Base-by-base conservation (phyloP, 2,888 invertebrate genomes). In the Scelioninae gen. 2 region DNA sequence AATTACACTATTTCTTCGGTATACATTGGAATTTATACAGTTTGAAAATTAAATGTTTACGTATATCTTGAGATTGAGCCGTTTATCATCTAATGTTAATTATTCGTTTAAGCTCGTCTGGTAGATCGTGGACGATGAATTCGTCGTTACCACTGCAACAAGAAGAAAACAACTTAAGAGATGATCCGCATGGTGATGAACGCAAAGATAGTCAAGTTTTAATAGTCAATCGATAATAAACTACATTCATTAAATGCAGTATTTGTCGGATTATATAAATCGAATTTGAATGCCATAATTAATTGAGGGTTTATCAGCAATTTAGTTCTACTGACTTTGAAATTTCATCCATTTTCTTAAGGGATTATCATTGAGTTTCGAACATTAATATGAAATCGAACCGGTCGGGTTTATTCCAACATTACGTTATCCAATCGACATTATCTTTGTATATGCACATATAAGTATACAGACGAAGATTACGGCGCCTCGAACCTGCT, bases 51-150 rank as follows among this genome's bases (percentile, higher is more conserved):
- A 52, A 74, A 48, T 35, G 31, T 57, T 69, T 67, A 53, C 60
- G 60, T 74, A 74, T 57, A 70, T 46, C 50, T 69, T 63, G 37
- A 67, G 11, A 67, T 74, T 73, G 73, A 73, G 73, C 73, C 73
- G 39, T 68, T 63, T 74, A 57, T 74, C 28, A 57, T 53, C 53
- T 74, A 70, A 60, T 52, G 16, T 58, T 60, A 60, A 57, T 63
- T 13, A 63, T 53, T 67, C 50, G 35, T 60, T 57, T 52, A 71
- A 71, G 63, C 63, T 71, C 71, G 70, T 55, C 16, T 16, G 25
- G 43, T 63, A 41, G 53, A 67, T 41, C 48, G 53, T 45, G 37
- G 43, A 61, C 35, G 52, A 22, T 31, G 41, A 18, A 22, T 48
- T 41, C 41, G 15, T 50, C 52, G 35, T 57, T 45, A 11, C 13